Base-by-base conservation (phyloP, 2,113 vertebrate genomes). In the Cyphomyrus plagiostoma region DNA sequence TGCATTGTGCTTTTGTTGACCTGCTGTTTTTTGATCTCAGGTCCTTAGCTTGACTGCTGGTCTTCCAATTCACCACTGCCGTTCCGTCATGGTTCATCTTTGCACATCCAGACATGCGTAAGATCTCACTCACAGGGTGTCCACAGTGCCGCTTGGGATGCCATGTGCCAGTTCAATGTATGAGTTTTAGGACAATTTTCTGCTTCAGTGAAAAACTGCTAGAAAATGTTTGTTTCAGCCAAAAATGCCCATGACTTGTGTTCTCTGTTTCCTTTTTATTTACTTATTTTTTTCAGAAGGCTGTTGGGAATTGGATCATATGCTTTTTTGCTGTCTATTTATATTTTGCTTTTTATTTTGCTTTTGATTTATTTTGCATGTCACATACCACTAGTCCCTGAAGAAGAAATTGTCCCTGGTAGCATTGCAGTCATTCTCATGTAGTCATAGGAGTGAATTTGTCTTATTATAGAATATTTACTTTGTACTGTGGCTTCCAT, bases 371-470 rank as follows among this genome's bases (percentile, higher is more conserved):
- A 80, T 80, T 80, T 80, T 80, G 5, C 35, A 17, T 80, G 74
- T 80, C 74, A 80, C 13, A 39, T 19, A 80, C 17, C 5, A 80
- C 35, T 42, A 42, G 74, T 42, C 74, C 74, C 35, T 19, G 35
- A 80, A 80, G 74, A 39, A 19, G 74, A 80, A 80, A 80, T 5
- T 42, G 17, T 80, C 74, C 35, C 74, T 80, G 74, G 74, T 19
- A 42, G 74, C 35, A 42, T 7, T 21, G 35, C 35, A 42, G 74
- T 80, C 74, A 26, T 80, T 39, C 74, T 80, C 35, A 80, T 15
- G 13, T 80, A 80, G 74, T 80, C 74, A 42, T 80, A 80, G 74
- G 74, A 80, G 74, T 21, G 74, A 80, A 80, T 80, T 80, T 80
- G 74, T 42, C 74, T 17, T 80, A 15, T 80, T 80, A 80, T 80